Percentiles rank a stretch among this genome's conserved stretches.
phyloP scores from a whole-genome alignment of 2,888 invertebrate species.

The Epinotia demarniana region DNA sequence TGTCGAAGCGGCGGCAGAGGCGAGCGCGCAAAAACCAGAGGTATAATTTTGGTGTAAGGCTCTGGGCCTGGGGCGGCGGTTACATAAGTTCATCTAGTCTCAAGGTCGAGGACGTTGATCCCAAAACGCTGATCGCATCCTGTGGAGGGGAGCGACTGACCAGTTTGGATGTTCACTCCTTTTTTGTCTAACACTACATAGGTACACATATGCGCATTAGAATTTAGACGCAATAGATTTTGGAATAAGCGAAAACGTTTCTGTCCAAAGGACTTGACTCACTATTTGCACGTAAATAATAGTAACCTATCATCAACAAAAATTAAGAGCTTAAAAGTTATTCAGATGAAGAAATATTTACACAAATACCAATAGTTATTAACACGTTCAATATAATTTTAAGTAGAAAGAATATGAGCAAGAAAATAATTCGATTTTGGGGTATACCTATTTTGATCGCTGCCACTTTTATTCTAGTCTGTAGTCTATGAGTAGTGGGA shows the following conservation, averaged over 20 bases:
- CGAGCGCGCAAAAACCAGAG: constrained; percentile 77
- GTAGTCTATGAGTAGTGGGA: too few species aligned
- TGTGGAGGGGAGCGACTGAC: constrained; percentile 71
- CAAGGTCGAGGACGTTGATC: constrained; percentile 84
- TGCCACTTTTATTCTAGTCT: too few species aligned
- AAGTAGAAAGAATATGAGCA: too few species aligned
- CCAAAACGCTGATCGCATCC: constrained; percentile 83
- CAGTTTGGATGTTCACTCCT: constrained; percentile 76
- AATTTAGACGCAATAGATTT: constrained; percentile 17
- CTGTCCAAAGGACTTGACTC: background rate
- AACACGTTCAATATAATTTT: background rate
- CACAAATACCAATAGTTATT: background rate
- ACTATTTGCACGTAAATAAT: background rate
- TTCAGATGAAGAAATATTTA: background rate
- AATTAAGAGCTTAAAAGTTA: background rate
- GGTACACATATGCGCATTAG: constrained; percentile 30
- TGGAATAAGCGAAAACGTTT: constrained; percentile 11
- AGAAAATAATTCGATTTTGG: too few species aligned
- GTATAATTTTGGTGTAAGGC: constrained; percentile 77
- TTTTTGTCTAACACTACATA: constrained; percentile 65
- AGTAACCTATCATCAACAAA: background rate
- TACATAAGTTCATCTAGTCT: constrained; percentile 83
- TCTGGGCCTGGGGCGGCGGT: constrained; percentile 75
- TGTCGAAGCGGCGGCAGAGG: constrained; percentile 47
- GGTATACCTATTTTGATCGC: too few species aligned